phyloP scores from a whole-genome alignment of 2,797 vertebrate species.

The Epinephelus malabaricus region DNA sequence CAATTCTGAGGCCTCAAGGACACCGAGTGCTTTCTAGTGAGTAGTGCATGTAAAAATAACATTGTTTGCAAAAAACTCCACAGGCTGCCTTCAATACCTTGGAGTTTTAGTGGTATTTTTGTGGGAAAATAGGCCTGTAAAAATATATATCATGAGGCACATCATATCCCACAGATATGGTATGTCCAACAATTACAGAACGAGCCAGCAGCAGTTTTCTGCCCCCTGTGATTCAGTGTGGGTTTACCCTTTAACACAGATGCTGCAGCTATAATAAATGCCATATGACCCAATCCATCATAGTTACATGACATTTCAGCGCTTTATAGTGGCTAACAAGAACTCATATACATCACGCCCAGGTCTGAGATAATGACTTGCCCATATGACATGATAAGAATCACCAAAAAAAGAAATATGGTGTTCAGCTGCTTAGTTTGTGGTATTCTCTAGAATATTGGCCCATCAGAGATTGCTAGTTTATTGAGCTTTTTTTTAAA shows the following conservation, averaged over 20 bases:
- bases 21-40: not conserved
- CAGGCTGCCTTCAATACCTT: constrained; percentile 18
- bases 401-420: constrained; percentile 21
- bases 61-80: not conserved
- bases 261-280: constrained; percentile 73
- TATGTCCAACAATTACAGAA: constrained; percentile 50
- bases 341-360: constrained; percentile 54
- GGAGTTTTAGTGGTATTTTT: constrained; percentile 19
- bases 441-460: constrained; percentile 42
- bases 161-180: constrained; percentile 45
- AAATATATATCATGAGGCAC: constrained; percentile 30
- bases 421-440: constrained; percentile 46
- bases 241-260: constrained; percentile 76
- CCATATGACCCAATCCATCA: constrained; percentile 72
- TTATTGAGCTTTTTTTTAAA: constrained; percentile 60
- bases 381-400: constrained; percentile 45
- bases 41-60: not conserved
- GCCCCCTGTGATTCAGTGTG: constrained; percentile 57
- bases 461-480: constrained; percentile 56
- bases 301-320: constrained; percentile 70
- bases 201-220: constrained; percentile 47
- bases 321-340: constrained; percentile 73
- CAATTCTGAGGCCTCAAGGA: not conserved
- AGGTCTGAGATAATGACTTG: constrained; percentile 58
- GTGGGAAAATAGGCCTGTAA: constrained; percentile 18